Percentiles rank a stretch among this genome's conserved stretches.
These are phyloP conservation scores for Pyrocephalus nanus DNA, from an alignment of 2,797 vertebrate species.

Conservation along the genomic window DNA sequence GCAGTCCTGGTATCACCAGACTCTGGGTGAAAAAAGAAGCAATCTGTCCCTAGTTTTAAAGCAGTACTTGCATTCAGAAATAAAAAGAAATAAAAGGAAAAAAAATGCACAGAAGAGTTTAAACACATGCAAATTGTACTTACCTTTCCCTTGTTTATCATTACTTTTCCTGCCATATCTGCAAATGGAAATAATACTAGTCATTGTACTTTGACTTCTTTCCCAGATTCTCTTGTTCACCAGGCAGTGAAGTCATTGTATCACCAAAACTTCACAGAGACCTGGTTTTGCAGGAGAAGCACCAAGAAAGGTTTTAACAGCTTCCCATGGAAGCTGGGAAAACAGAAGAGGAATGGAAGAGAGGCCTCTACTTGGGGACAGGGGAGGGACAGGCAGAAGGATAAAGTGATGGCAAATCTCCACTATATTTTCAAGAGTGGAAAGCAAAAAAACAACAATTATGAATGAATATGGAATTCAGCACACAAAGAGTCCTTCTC, in stretches of 20 bases:
- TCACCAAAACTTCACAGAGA: not conserved
- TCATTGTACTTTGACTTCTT: not conserved
- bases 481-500: not conserved
- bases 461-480: not conserved
- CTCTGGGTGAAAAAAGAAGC: not conserved
- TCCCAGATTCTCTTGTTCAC: conserved; percentile 6
- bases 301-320: not conserved
- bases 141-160: conserved; percentile 9
- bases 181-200: conserved; percentile 35
- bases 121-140: not conserved
- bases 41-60: not conserved
- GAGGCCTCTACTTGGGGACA: not conserved
- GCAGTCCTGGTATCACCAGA: fast-evolving
- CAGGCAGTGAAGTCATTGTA: not conserved
- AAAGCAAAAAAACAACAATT: not conserved
- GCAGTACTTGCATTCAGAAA: not conserved
- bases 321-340: not conserved
- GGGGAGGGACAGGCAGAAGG: not conserved
- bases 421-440: not conserved
- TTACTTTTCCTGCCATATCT: conserved; percentile 9
- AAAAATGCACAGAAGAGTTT: not conserved
- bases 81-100: not conserved
- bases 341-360: not conserved
- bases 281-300: not conserved
- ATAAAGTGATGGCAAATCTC: not conserved